Evolutionary conservation across 2,113 vertebrate genomes (phyloP), one percentile per base, ranked within the genome.

Genomic region (Lophochroa leadbeateri): DNA sequence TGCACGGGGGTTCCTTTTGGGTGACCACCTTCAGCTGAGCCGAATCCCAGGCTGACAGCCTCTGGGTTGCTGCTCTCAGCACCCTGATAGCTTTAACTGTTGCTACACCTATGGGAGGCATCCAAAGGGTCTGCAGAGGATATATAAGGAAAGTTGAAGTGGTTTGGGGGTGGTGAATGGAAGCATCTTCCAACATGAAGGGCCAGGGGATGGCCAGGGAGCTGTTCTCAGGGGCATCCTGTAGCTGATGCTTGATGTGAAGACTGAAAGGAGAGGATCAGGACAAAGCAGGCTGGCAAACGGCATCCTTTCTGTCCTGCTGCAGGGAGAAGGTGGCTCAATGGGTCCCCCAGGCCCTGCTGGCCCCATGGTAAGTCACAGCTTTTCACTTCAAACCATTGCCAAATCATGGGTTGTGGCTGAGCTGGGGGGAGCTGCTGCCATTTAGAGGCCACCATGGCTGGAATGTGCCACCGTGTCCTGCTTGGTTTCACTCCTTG

Each of bases 321-420:
- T 94, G 24, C 92, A 99, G 99, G 99, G 99, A 41, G 98, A 99
- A 68, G 94, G 65, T 33, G 99, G 99, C 41, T 93, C 97, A 16
- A 96, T 95, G 28, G 99, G 98, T 10, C n/a, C 88, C 13, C 96
- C 96, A 0, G 99, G 99, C 80, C 95, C 95, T 65, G 90, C 95
- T 1, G 99, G 99, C 24, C 94, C 93, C 12, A 31, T n/a, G 96
- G 99, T 99, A 95, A 98, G 98, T 96, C 60, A 11, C 25, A 17
- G n/a, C 35, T 28, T 20, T 72, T 70, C 0, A 3, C 12, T 23
- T 11, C 50, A 44, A 37, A 12, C 10, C 0, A 0, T 25, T 2
- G 5, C 39, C 53, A 17, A 37, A 37, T 12, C 0, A 0, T 23
- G 15, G 16, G 41, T 0, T 2, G 13, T 6, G 29, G 11, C 43